Percentiles rank a stretch among this genome's conserved stretches.
phyloP scores from a whole-genome alignment of 2,797 vertebrate genomes.

The Sphenopsis melanotis region DNA sequence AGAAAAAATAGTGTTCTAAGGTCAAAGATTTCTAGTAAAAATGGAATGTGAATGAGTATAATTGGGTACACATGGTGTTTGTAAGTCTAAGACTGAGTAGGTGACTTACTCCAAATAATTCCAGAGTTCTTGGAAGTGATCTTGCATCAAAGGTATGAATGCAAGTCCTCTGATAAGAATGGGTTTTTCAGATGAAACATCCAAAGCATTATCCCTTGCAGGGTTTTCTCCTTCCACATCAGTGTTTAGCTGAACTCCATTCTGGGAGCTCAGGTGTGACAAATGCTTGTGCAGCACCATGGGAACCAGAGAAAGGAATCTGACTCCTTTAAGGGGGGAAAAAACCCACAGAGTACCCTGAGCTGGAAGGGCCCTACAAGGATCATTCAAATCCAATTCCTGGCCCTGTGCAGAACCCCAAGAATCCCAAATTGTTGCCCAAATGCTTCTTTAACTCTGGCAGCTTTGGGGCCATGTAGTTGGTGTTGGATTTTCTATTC shows the following conservation, averaged over 20 bases:
- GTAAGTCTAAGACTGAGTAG: background rate
- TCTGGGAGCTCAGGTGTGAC: background rate
- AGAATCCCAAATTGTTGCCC: background rate
- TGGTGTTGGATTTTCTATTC: background rate
- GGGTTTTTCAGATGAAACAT: background rate
- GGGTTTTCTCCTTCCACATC: background rate
- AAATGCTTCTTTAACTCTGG: background rate
- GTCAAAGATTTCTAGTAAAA: background rate
- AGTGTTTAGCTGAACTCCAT: background rate
- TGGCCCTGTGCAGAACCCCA: background rate
- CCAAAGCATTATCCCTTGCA: background rate
- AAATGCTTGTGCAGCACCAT: background rate
- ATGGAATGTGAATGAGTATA: background rate
- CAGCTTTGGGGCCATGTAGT: background rate
- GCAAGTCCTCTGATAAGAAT: background rate
- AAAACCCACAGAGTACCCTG: background rate
- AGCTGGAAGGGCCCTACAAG: background rate
- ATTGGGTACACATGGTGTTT: background rate
- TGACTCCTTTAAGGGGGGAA: background rate
- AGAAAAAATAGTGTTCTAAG: background rate
- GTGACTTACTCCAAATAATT: background rate
- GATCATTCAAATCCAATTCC: background rate
- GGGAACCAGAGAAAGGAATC: background rate
- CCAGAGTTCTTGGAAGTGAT: background rate
- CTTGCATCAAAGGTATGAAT: background rate